Evolutionary conservation across 2,113 vertebrate species (phyloP), one percentile per base, ranked within the genome.

Genomic region (Eurypyga helias): DNA sequence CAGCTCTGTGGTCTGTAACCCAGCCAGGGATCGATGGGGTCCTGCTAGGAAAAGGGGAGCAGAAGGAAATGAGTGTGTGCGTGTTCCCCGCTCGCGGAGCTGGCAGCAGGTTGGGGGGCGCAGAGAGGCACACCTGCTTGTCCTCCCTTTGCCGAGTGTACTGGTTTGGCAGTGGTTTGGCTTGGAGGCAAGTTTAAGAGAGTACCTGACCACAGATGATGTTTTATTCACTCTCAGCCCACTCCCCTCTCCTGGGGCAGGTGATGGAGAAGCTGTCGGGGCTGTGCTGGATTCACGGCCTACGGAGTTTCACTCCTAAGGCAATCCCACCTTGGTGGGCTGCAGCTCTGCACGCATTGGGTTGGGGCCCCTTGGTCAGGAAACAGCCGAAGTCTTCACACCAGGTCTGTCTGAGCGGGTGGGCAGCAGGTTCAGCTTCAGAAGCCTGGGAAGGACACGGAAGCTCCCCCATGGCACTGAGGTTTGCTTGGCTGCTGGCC

Each of bases 401-500:
- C 24, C 48, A 34, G 64, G n/a, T 65, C 17, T 7, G 2, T 11
- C 25, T 21, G 36, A 61, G 26, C 16, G 43, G 65, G n/a, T 17
- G 41, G 17, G 60, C 33, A 23, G 18, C 3, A 13, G 5, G 13
- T 26, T 85, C 48, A 43, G 49, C 45, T 87, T 15, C 61, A 83
- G n/a, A 61, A 90, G 65, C 17, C 21, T 24, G 23, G 24, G 10
- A 36, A 45, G 41, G 62, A 77, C 0, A 0, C 49, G 0, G 0
- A n/a, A n/a, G 13, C 43, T 85, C 21, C 33, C 73, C 67, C 9
- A 3, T 23, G 34, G 45, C 75, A 79, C n/a, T 1, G 2, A 17
- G 15, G 18, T 51, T 60, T 64, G 45, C 75, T 77, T 15, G n/a
- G 51, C 88, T 80, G 46, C 70, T 78, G 55, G 20, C 17, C 51